Evolutionary conservation across 1,140 invertebrate genomes (phyloP), one percentile per base, ranked within the genome.

Genomic region (Drosophila sechellia): DNA sequence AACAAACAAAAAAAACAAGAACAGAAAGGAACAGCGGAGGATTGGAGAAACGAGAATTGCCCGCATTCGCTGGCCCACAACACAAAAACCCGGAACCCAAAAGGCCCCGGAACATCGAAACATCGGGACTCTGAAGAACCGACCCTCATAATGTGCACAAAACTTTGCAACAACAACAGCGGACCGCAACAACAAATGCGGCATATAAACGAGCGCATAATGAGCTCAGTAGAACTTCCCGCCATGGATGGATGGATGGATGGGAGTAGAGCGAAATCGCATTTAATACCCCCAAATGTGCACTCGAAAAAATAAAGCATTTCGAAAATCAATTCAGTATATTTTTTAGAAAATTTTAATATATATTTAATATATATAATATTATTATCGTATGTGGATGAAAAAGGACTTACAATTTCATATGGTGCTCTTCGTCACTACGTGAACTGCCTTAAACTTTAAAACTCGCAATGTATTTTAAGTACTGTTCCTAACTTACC

Each of bases 161-260:
- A 83, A 75, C 59, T 79, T 79, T 57, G 65, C 58, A 80, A 58
- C 52, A 77, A 81, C 53, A 39, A 59, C 56, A 75, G 20, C 60
- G 65, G 49, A 61, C 56, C 83, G 69, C 83, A 86, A 76, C 65
- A 87, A 86, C 79, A 83, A 87, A 87, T 87, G 80, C 84, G 79
- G 83, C 83, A 86, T 86, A 86, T 89, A 86, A 86, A 86, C 84
- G 83, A 87, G 83, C 83, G 66, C 83, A 89, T 87, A 87, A 87
- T 87, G 84, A 86, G 83, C 83, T 87, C 45, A 69, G 73, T 81
- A 61, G 79, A 81, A 81, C 71, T 74, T 73, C 45, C 79, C 79
- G 78, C 55, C 59, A 45, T 45, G 73, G 64, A 42, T 72, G 75
- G 35, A 59, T 72, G 53, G 48, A 25, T 63, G 54, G 43, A 13